These are phyloP conservation scores for Coronaproctus castanopsis DNA, from an alignment of 2,888 invertebrate genomes.

Conservation along the genomic window DNA sequence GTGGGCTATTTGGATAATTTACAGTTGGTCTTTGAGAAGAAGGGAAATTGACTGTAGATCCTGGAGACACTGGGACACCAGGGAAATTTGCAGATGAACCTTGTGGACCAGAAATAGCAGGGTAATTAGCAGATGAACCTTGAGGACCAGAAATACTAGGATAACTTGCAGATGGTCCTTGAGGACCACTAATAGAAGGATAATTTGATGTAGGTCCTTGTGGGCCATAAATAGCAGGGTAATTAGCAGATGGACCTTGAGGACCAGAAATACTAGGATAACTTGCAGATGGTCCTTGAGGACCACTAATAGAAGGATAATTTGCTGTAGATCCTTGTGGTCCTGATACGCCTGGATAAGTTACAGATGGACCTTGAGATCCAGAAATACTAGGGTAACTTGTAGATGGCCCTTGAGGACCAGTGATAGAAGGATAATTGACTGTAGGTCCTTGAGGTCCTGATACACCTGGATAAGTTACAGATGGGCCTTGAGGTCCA, in stretches of 20 bases:
- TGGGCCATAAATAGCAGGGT: slow-evolving; percentile 17
- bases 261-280: slow-evolving; percentile 19
- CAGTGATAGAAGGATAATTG: slow-evolving; percentile 11
- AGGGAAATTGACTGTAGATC: slow-evolving; percentile 22
- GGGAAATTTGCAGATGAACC: slow-evolving; percentile 16
- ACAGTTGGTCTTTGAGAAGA: slow-evolving; percentile 10
- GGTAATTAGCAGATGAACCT: slow-evolving; percentile 17
- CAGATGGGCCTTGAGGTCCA: slow-evolving; percentile 18
- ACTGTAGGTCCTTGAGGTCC: slow-evolving; percentile 18
- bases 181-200: slow-evolving; percentile 17
- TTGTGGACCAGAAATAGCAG: slow-evolving; percentile 14
- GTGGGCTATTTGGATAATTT: slow-evolving; percentile 17
- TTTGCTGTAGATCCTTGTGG: slow-evolving; percentile 20
- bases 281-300: slow-evolving; percentile 18
- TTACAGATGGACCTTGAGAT: slow-evolving; percentile 20
- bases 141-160: slow-evolving; percentile 16
- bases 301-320: slow-evolving; percentile 19
- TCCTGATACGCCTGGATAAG: slow-evolving; percentile 18
- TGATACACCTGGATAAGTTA: slow-evolving; percentile 15
- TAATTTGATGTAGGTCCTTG: slow-evolving; percentile 18
- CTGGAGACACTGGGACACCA: slow-evolving; percentile 15
- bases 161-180: slow-evolving; percentile 18
- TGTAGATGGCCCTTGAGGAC: slow-evolving; percentile 24
- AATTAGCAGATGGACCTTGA: slow-evolving; percentile 18
- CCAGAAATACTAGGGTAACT: slow-evolving; percentile 17